These are phyloP conservation scores for Cavia porcellus DNA, from an alignment of 2,113 vertebrate genomes.

Conservation along the genomic window DNA sequence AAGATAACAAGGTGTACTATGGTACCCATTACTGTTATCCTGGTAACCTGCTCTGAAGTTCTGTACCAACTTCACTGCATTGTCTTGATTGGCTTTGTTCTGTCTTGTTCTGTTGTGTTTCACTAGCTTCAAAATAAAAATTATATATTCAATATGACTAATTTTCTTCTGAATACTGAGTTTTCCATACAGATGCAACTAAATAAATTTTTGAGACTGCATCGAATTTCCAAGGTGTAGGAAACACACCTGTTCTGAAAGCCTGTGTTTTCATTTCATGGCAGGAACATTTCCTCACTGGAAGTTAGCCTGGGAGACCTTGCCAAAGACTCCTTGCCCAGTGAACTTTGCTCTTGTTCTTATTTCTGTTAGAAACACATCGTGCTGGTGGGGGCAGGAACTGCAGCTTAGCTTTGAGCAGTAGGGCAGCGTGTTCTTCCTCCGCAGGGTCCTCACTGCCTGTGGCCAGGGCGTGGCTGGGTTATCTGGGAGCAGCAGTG, in stretches of 20 bases:
- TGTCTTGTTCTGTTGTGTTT: no score
- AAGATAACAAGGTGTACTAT: no score
- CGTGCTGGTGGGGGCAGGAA: not conserved
- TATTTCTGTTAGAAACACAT: not conserved
- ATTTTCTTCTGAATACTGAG: not conserved
- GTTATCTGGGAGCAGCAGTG: not conserved
- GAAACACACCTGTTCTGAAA: not conserved
- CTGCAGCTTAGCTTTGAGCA: not conserved
- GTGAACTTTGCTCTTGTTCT: slow-evolving; percentile 21
- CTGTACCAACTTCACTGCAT: no score
- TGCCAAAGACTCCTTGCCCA: not conserved
- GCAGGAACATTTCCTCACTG: not conserved
- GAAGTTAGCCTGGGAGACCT: not conserved
- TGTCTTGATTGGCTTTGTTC: no score
- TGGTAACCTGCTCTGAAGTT: no score
- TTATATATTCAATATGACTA: not conserved
- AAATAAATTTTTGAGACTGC: not conserved
- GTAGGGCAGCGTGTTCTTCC: not conserved
- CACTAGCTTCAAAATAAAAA: no score
- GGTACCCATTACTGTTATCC: no score
- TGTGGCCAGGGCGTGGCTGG: not conserved
- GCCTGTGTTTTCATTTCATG: slow-evolving; percentile 2
- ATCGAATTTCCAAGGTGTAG: not conserved
- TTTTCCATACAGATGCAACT: not conserved
- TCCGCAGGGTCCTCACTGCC: not conserved